Evolutionary conservation across 2,888 invertebrate species (phyloP), one percentile per base, ranked within the genome.

Genomic region (Cactoblastis cactorum): DNA sequence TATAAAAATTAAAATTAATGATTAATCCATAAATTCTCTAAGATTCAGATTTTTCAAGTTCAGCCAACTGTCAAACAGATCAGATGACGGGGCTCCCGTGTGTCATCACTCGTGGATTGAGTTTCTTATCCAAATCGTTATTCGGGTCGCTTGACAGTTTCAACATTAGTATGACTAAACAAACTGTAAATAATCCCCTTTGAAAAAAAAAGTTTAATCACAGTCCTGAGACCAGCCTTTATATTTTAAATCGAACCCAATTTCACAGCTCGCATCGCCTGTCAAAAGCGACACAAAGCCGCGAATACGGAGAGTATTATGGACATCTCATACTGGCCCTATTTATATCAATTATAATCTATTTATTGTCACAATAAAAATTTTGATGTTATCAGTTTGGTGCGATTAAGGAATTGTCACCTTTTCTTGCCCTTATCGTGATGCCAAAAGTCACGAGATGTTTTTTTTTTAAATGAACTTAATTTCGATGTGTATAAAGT

Each of bases 321-420:
- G 72, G 72, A 74, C 77, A 80, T 77, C 74, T 77, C 80, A 74
- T 80, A 83, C 86, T 81, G 82, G 79, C 77, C 82, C 87, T 87
- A 87, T 89, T 88, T 88, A 87, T 88, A 85, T 78, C 79, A 82
- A 81, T 84, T 74, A 71, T 86, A 87, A 87, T 87, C 86, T 87
- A 87, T 87, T 87, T 89, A 87, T 88, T 88, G 87, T 86, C 76
- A 84, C 76, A 82, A 83, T 84, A 84, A 88, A 86, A 88, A 84
- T 74, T 82, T 82, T 79, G 87, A 87, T 88, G 79, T 85, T 87
- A 88, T 89, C 88, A 75, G 78, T 67, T 72, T 63, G 66, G 67
- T 63, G 67, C 82, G 84, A 80, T 81, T 86, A 87, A 84, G 84
- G 88, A 87, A 85, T 86, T 76, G 85, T 88, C 86, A 88, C 85